These are phyloP conservation scores for Epinotia ramella DNA, from an alignment of 2,888 invertebrate genomes.

Conservation along the genomic window DNA sequence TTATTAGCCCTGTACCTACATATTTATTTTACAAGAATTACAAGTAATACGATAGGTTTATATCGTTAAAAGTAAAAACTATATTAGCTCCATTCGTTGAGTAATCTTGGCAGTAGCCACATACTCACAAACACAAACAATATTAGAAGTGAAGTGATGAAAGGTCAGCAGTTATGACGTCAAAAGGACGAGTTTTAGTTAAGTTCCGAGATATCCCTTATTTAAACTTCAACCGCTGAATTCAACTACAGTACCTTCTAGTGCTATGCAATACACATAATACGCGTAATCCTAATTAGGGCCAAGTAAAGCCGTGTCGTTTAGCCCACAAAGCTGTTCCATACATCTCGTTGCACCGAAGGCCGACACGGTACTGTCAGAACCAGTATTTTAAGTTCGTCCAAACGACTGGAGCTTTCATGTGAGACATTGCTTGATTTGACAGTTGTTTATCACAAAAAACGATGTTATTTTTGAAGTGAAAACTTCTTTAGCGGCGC, in stretches of 20 bases:
- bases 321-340: conserved; percentile 49
- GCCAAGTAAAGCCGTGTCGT: conserved; percentile 32
- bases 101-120: not conserved
- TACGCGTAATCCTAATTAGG: conserved; percentile 29
- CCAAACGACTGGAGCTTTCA: not conserved
- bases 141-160: not conserved
- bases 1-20: not conserved
- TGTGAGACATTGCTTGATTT: not conserved
- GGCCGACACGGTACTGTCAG: conserved; percentile 46
- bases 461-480: no score
- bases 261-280: conserved; percentile 1
- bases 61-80: not conserved
- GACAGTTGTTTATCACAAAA: no score
- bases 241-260: not conserved
- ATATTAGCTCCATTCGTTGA: not conserved
- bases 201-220: not conserved
- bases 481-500: no score
- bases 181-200: no score
- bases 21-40: not conserved
- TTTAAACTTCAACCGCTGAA: not conserved
- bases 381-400: conserved; percentile 7
- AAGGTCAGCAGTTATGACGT: not conserved
- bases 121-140: no score
- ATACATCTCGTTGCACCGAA: conserved; percentile 62
- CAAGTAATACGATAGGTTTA: not conserved